phyloP scores from a whole-genome alignment of 2,113 vertebrate species.

The Aepyceros melampus region DNA sequence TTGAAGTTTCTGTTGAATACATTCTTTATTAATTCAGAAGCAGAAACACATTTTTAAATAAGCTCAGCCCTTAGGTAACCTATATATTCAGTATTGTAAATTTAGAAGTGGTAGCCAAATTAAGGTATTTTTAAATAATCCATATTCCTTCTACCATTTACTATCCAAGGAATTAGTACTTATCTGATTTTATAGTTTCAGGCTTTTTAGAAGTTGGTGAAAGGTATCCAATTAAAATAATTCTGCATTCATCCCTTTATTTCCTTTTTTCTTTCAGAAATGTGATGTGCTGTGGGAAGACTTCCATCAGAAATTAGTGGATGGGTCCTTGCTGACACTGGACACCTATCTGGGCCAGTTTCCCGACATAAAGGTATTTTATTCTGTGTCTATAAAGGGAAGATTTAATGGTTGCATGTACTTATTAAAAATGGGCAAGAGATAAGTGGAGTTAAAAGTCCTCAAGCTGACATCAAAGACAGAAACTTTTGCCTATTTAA shows the following conservation, averaged over 20 bases:
- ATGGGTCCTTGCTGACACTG: constrained; percentile 92
- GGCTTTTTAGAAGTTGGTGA: constrained; percentile 12
- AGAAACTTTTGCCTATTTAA: constrained; percentile 46
- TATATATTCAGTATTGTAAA: background rate
- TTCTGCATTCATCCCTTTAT: background rate
- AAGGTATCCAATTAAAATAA: constrained; percentile 24
- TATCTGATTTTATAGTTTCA: background rate
- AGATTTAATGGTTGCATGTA: constrained; percentile 8
- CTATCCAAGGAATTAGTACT: background rate
- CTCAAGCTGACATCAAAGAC: background rate
- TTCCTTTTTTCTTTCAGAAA: constrained; percentile 83
- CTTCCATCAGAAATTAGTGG: constrained; percentile 97
- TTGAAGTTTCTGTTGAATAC: background rate
- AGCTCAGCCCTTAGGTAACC: background rate
- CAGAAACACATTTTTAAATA: background rate
- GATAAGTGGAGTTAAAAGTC: background rate
- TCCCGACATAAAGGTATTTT: constrained; percentile 95
- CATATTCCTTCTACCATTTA: background rate
- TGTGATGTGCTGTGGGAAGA: constrained; percentile 98
- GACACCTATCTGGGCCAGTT: constrained; percentile 95
- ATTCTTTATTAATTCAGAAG: background rate
- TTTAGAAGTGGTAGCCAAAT: background rate
- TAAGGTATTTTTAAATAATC: background rate
- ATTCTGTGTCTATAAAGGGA: constrained; percentile 33
- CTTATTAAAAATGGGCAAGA: background rate